Base-by-base conservation (phyloP, 1,140 invertebrate genomes). In the Trichogramma pretiosum region DNA sequence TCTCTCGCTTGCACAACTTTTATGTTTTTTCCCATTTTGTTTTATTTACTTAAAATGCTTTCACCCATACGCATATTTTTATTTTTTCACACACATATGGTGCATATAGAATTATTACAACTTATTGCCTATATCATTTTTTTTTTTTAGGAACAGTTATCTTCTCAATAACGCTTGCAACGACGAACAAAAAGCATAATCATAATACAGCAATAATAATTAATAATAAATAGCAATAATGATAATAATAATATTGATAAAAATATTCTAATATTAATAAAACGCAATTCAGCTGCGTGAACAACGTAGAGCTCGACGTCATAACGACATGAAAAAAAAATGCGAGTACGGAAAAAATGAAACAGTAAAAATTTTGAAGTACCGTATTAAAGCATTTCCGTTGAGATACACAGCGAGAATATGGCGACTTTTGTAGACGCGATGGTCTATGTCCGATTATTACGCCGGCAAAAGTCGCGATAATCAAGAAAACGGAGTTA, bases 71-170 rank as follows among this genome's bases (percentile, higher is more conserved):
- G 16, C 45, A 7, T 21, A n/a, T 28, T 28, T 7, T 28, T 28
- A 18, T 52, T 36, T 39, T 28, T 11, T 30, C 23, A 48, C 52
- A 11, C 22, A 34, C 52, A 26, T 30, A n/a, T 42, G 16, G 5
- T 24, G 26, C 13, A 22, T 45, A 36, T 45, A 30, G 33, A 48
- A 54, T 54, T 47, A 54, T 60, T 49, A 59, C 38, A 53, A 56
- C 68, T 72, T 70, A 70, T 70, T 72, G 67, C 66, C 68, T 72
- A 70, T 38, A 63, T 67, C 50, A n/a, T n/a, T n/a, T n/a, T n/a
- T n/a, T n/a, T n/a, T n/a, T 60, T 63, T 72, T 71, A 72, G 68
- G 68, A 72, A 72, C 70, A 72, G 67, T 72, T 70, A 61, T 68
- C 62, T 63, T 68, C 62, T n/a, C n/a, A 59, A 70, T 69, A 70